A percentile compares a stretch with the other conserved stretches of the same genome.
Conservation (phyloP, 2,113 vertebrate species). For the Cololabis saira region DNA sequence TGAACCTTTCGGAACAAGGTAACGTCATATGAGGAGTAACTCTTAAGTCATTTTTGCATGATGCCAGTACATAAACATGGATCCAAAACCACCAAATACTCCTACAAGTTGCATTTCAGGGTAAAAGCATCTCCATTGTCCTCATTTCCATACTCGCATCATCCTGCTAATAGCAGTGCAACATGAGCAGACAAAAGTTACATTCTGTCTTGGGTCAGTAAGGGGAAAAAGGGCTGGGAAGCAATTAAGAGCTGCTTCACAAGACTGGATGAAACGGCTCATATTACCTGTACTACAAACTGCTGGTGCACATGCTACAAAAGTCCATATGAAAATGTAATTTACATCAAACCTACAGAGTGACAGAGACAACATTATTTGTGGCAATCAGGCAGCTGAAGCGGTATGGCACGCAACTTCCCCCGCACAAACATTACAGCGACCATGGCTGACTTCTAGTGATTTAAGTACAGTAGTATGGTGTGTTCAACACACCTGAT, state of each 20-base stretch:
- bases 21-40: conserved; percentile 18
- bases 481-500: conserved; percentile 9
- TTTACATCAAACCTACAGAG: conserved; percentile 10
- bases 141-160: conserved; percentile 51
- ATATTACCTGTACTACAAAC: conserved; percentile 57
- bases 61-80: conserved; percentile 4
- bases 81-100: conserved; percentile 5
- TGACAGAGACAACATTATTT: conserved; percentile 4
- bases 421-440: conserved; percentile 2
- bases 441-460: neutral
- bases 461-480: neutral
- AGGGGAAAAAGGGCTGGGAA: conserved; percentile 43
- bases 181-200: conserved; percentile 50
- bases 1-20: conserved; percentile 29
- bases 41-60: neutral
- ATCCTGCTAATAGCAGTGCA: conserved; percentile 38
- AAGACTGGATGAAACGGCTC: conserved; percentile 56
- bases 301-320: conserved; percentile 25
- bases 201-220: conserved; percentile 49
- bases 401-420: neutral
- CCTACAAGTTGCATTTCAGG: conserved; percentile 12
- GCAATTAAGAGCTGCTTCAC: conserved; percentile 59
- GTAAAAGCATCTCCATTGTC: conserved; percentile 63
- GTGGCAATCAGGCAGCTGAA: neutral
- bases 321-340: conserved; percentile 41